Evolutionary conservation across 2,888 invertebrate species (phyloP).

Genomic region (Macrophya annulata): DNA sequence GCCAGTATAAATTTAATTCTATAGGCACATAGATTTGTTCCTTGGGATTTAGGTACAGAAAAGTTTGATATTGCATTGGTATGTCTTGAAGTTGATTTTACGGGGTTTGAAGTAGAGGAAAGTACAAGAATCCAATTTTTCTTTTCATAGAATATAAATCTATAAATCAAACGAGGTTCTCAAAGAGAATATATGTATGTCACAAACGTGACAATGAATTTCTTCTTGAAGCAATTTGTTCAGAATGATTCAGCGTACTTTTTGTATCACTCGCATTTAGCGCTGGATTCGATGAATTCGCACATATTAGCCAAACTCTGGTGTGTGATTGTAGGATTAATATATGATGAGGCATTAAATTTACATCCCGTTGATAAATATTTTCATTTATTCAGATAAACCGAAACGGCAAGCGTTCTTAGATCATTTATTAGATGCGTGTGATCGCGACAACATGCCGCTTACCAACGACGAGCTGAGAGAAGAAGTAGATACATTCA

Average conservation of each 20-base stretch:
- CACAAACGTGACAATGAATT: too few relatives aligned
- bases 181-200: too few relatives aligned
- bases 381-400: slow-evolving; percentile 10
- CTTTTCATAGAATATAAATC: too few relatives aligned
- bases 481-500: slow-evolving; percentile 88
- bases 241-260: not conserved
- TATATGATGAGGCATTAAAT: not conserved
- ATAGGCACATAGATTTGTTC: not conserved
- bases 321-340: not conserved
- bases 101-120: too few relatives aligned
- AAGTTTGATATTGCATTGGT: not conserved
- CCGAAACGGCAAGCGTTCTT: slow-evolving; percentile 85
- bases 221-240: not conserved
- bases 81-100: too few relatives aligned
- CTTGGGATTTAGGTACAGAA: not conserved
- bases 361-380: not conserved
- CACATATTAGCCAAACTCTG: too few relatives aligned
- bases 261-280: not conserved
- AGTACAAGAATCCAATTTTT: too few relatives aligned
- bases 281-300: too few relatives aligned
- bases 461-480: slow-evolving; percentile 83
- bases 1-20: not conserved
- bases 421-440: slow-evolving; percentile 84
- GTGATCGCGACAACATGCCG: slow-evolving; percentile 82
- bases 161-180: too few relatives aligned